Conservation (phyloP, 92 coral and sea anemone genomes). For the Palythoa grandiflora region DNA sequence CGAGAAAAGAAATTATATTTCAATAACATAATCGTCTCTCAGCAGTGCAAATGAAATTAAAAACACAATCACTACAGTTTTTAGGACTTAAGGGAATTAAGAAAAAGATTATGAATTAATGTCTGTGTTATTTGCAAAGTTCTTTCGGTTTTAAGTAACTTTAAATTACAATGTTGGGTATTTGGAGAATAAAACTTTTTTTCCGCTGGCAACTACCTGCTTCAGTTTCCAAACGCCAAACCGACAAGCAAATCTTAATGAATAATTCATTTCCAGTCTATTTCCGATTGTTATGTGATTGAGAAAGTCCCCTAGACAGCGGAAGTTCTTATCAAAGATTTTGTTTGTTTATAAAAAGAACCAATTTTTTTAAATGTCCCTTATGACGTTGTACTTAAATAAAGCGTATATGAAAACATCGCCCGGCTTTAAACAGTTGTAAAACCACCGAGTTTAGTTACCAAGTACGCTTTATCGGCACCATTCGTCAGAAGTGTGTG, state of each 20-base stretch:
- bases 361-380: background rate
- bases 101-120: no score
- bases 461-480: no score
- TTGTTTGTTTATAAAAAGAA: background rate
- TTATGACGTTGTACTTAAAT: background rate
- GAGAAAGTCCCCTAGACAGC: conserved; percentile 3
- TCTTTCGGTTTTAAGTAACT: no score
- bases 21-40: no score
- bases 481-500: background rate
- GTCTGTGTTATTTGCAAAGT: no score
- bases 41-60: no score
- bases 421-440: background rate
- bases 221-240: background rate
- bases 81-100: no score
- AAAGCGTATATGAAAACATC: background rate
- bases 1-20: background rate
- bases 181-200: background rate
- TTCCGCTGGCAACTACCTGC: background rate
- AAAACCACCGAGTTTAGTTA: background rate
- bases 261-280: conserved; percentile 5
- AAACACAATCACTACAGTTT: no score
- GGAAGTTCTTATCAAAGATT: background rate
- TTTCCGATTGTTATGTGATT: background rate
- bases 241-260: background rate
- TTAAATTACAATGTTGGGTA: background rate